Evolutionary conservation across 1,140 invertebrate genomes (phyloP), one percentile per base, ranked within the genome.

Genomic region (Zaprionus ghesquierei): DNA sequence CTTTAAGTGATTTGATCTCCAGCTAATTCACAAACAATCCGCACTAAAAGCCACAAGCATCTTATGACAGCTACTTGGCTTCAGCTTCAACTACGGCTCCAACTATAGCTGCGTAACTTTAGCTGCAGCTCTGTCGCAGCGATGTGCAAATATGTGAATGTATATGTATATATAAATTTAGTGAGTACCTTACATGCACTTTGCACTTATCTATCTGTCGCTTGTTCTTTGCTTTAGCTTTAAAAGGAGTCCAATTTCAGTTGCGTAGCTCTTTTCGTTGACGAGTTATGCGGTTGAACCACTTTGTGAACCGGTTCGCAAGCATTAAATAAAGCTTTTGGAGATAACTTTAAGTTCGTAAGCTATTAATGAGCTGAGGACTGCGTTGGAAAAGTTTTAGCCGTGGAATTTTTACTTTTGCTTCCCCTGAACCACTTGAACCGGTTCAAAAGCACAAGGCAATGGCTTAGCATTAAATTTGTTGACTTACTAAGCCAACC

Each of bases 1-100:
- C 77, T 77, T 77, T 74, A 85, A 85, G 81, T 85, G 73, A 85
- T 85, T 84, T 66, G 69, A 82, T 85, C 81, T 80, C 60, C 60
- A 85, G 73, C 69, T 84, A 80, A 84, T 80, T 85, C 73, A 79
- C 81, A 85, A 82, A 77, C 66, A 69, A 74, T 51, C 56, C 41
- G 49, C 50, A 69, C 54, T 66, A 49, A 60, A 72, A 49, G 69
- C 63, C 69, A 55, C 63, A 72, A 72, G 69, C 69, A 18, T 33
- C 54, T 66, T 71, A 71, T 66, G 62, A 58, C 62, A 71, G 27
- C 51, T 33, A 62, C 44, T 38, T 27, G 23, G n/a, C 46, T 27
- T 20, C 18, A 27, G 20, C 22, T n/a, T n/a, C 44, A 46, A 13
- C 44, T n/a, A 8, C 31, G 15, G 35, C 35, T 38, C 0, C 35